Conservation (phyloP, 2,888 invertebrate genomes). For the Dorcus parallelipipedus region DNA sequence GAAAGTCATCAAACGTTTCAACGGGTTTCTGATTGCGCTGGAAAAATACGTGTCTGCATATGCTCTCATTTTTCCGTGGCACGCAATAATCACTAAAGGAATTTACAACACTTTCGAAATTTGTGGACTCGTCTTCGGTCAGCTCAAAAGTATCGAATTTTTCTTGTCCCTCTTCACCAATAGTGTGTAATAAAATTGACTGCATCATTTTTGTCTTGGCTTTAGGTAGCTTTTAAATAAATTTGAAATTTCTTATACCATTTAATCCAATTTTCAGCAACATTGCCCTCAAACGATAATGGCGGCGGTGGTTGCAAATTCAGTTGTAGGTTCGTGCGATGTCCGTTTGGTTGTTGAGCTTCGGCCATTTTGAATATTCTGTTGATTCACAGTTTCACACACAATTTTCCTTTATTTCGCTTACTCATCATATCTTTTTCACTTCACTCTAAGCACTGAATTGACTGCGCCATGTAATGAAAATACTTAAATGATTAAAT, state of each 20-base stretch:
- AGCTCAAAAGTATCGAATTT: not conserved
- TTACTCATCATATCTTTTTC: too few relatives aligned
- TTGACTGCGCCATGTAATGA: too few relatives aligned
- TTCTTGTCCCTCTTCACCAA: not conserved
- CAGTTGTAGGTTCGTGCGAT: too few relatives aligned
- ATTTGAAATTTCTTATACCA: conserved; percentile 1
- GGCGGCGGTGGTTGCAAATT: too few relatives aligned
- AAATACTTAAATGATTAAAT: too few relatives aligned
- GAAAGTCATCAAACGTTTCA: not conserved
- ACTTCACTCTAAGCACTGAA: too few relatives aligned
- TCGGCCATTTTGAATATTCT: too few relatives aligned
- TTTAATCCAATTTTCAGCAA: not conserved
- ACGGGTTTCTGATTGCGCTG: not conserved
- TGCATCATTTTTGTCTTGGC: not conserved
- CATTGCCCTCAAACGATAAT: too few relatives aligned
- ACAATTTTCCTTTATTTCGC: too few relatives aligned
- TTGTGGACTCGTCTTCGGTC: too few relatives aligned
- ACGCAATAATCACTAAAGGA: not conserved
- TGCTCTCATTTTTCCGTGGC: not conserved
- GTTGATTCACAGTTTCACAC: too few relatives aligned
- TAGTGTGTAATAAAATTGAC: not conserved
- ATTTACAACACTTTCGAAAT: not conserved
- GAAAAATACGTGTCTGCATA: not conserved
- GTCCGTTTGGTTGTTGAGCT: too few relatives aligned
- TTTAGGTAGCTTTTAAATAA: not conserved